These are phyloP conservation scores for Calephelis perditalis DNA, from an alignment of 2,888 invertebrate genomes.

Conservation along the genomic window DNA sequence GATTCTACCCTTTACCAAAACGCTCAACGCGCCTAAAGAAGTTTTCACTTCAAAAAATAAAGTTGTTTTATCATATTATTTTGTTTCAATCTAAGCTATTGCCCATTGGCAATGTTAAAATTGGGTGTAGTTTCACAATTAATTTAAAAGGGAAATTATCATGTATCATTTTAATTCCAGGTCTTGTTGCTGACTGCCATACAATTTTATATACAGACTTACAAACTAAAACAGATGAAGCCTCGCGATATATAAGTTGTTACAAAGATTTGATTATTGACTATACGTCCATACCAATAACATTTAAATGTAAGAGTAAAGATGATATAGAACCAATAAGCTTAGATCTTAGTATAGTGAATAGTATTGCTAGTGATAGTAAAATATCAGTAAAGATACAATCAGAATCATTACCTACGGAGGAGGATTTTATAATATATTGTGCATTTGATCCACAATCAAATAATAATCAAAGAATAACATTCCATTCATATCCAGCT, in stretches of 20 bases:
- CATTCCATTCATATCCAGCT: constrained; percentile 75
- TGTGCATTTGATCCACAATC: constrained; percentile 67
- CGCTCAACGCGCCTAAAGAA: too few relatives aligned
- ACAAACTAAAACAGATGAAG: constrained; percentile 70
- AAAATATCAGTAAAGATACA: constrained; percentile 64
- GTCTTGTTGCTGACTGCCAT: constrained; percentile 81
- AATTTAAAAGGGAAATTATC: too few relatives aligned
- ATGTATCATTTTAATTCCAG: constrained; percentile 61
- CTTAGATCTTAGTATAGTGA: constrained; percentile 60
- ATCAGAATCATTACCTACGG: constrained; percentile 72
- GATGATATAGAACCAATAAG: constrained; percentile 48
- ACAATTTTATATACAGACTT: constrained; percentile 82
- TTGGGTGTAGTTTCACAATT: too few relatives aligned
- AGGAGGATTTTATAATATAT: constrained; percentile 62
- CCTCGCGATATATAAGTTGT: constrained; percentile 55
- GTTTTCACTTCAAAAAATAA: too few relatives aligned
- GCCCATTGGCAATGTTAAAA: too few relatives aligned
- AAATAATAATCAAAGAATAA: constrained; percentile 52
- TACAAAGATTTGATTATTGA: constrained; percentile 45
- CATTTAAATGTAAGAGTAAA: constrained; percentile 72
- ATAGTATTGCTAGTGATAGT: constrained; percentile 40
- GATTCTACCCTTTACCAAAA: too few relatives aligned
- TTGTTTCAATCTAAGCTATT: too few relatives aligned
- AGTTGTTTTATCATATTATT: too few relatives aligned
- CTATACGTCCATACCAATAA: constrained; percentile 44